phyloP scores from a whole-genome alignment of 1,140 invertebrate species.

The Drosophila rhopaloa region DNA sequence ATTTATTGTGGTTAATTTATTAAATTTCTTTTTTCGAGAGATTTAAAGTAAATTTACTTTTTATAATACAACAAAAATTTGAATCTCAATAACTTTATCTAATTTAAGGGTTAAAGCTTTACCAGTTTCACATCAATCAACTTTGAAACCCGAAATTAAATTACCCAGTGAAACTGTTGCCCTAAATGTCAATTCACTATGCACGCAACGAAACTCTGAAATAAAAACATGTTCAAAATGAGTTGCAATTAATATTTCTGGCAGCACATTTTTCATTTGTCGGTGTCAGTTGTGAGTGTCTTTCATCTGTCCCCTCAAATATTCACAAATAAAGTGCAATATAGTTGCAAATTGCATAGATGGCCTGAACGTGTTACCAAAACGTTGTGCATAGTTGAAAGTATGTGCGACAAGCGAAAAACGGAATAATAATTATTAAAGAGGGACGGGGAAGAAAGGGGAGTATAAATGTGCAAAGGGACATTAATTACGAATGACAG shows the following conservation, averaged over 20 bases:
- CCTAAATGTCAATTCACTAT: slow-evolving; percentile 10
- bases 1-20: background rate
- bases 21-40: too few relatives aligned
- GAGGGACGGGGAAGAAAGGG: slow-evolving; percentile 1
- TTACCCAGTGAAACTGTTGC: background rate
- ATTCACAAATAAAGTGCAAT: slow-evolving; percentile 55
- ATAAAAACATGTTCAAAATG: slow-evolving; percentile 11
- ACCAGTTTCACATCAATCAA: slow-evolving; percentile 3
- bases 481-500: slow-evolving; percentile 69
- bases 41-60: too few relatives aligned
- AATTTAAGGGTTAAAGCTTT: background rate
- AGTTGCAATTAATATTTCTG: slow-evolving; percentile 45
- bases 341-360: slow-evolving; percentile 44
- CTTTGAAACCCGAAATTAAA: background rate
- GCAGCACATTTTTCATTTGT: slow-evolving; percentile 25
- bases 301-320: slow-evolving; percentile 23
- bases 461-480: slow-evolving; percentile 35
- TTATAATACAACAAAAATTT: too few relatives aligned
- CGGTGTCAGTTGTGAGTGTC: slow-evolving; percentile 20
- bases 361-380: slow-evolving; percentile 16
- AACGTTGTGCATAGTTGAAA: slow-evolving; percentile 50
- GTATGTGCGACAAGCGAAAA: slow-evolving; percentile 24
- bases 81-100: too few relatives aligned
- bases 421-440: slow-evolving; percentile 52
- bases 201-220: slow-evolving; percentile 1